phyloP scores from a whole-genome alignment of 1,140 invertebrate genomes.

The Tetragonula clypearis region DNA sequence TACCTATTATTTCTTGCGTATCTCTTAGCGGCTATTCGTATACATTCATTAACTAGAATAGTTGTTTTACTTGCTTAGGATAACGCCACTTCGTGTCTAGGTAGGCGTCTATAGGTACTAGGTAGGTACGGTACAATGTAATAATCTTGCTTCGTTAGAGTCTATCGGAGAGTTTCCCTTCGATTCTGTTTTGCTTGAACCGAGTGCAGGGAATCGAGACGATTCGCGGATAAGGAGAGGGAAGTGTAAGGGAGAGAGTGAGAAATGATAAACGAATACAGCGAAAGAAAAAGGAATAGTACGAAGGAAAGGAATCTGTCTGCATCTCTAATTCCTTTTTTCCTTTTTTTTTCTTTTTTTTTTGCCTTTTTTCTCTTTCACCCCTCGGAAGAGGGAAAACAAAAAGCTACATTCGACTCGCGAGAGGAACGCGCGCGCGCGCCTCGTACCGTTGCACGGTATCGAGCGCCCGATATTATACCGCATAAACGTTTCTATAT shows the following conservation, averaged over 20 bases:
- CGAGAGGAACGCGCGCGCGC: slow-evolving; percentile 58
- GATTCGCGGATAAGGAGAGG: not conserved
- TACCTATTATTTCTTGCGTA: slow-evolving; percentile 61
- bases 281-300: slow-evolving; percentile 1
- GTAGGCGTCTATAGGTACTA: slow-evolving; percentile 70
- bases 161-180: slow-evolving; percentile 16
- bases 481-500: slow-evolving; percentile 75
- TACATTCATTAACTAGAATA: slow-evolving; percentile 83
- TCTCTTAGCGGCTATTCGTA: slow-evolving; percentile 81
- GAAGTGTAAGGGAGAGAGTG: not conserved
- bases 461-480: slow-evolving; percentile 64
- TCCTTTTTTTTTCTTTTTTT: slow-evolving; percentile 19
- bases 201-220: not conserved
- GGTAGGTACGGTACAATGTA: slow-evolving; percentile 75
- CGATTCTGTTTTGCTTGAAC: slow-evolving; percentile 13
- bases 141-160: slow-evolving; percentile 43
- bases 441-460: slow-evolving; percentile 62
- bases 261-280: not conserved
- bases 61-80: slow-evolving; percentile 77
- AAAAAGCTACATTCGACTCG: slow-evolving; percentile 37
- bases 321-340: not conserved
- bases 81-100: slow-evolving; percentile 67
- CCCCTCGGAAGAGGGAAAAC: not conserved
- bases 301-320: slow-evolving; percentile 10
- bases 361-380: not conserved